Evolutionary conservation across 2,113 vertebrate genomes (phyloP), one percentile per base, ranked within the genome.

Genomic region (Dipodomys merriami): DNA sequence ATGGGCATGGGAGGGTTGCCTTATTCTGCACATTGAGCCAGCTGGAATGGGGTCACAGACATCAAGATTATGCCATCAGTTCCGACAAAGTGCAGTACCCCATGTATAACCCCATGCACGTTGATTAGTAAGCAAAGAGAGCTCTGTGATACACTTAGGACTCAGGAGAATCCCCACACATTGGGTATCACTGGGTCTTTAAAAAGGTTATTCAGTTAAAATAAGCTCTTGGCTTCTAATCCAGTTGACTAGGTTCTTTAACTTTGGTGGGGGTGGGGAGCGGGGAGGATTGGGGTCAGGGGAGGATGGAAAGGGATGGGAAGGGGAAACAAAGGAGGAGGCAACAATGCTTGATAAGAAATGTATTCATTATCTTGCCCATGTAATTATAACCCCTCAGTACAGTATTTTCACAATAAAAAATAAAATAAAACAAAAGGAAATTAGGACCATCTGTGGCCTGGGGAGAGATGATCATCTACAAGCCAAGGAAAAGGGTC

Each of bases 81-180:
- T 25, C 97, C 99, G 82, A 98, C 98, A 94, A 99, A 99, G 97
- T 99, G 98, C 98, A 57, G 53, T 57, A 57, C 53, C 53, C 53
- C 53, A 13, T 18, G 13, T 57, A 57, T 57, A 57, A 57, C 53
- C 53, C 9, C 53, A 57, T 99, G 99, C 96, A 99, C 98, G 80
- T 98, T 98, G 25, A 99, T 99, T 98, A 99, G 98, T 90, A 98
- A 98, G 92, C 98, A 98, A 98, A 98, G 98, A 95, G 98, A 98
- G 69, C 3, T 3, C 7, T 33, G 30, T 88, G 13, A 65, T 22
- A 27, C 11, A 44, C n/a, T 57, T 57, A 57, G 53, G 53, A 57
- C 16, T 57, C 53, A 57, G 53, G 11, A 57, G 15, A 57, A 57
- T 57, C 53, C 53, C 12, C 53, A 57, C 53, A 46, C 53, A 76